Evolutionary conservation across 2,888 invertebrate species (phyloP), one percentile per base, ranked within the genome.

Genomic region (Lissonota sp.): DNA sequence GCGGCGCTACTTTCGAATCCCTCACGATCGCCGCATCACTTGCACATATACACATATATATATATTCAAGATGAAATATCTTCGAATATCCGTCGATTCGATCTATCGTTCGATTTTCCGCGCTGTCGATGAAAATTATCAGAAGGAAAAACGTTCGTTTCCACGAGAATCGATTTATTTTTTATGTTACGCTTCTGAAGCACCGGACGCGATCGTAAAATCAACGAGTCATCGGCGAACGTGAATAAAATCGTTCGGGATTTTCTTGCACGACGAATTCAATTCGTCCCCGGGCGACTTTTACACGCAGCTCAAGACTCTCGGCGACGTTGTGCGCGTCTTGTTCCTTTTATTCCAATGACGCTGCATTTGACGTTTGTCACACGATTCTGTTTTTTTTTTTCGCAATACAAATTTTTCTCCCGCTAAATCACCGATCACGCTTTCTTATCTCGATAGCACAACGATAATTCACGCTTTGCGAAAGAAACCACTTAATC

Each of bases 311-410:
- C 44, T 53, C 44, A 40, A 14, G 55, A 39, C 57, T 64, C 16
- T 49, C 60, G 63, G 55, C 46, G 58, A 81, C 75, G 70, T 79
- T 60, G 79, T 69, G 53, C 78, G 82, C 82, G 80, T 80, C 79
- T 72, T 80, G 76, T 62, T 60, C 75, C 57, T 64, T 62, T 64
- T 70, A n/a, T 67, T 75, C 74, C 70, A 83, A 77, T 76, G 71
- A 64, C 63, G 77, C 83, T 79, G 83, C 79, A 82, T 84, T 53
- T 7, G 39, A 49, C 66, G 64, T 64, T 76, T 70, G 64, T 64
- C 8, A 60, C 58, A 6, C 64, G 51, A 37, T 49, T 51, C 42
- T 71, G 44, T 39, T 26, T 37, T 16, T 53, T 14, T 67, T 67
- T 53, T 5, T 37, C 37, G 14, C 37, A 5, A 7, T 10, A 8